These are phyloP conservation scores for Anastrepha ludens DNA, from an alignment of 1,140 invertebrate genomes.

Conservation along the genomic window DNA sequence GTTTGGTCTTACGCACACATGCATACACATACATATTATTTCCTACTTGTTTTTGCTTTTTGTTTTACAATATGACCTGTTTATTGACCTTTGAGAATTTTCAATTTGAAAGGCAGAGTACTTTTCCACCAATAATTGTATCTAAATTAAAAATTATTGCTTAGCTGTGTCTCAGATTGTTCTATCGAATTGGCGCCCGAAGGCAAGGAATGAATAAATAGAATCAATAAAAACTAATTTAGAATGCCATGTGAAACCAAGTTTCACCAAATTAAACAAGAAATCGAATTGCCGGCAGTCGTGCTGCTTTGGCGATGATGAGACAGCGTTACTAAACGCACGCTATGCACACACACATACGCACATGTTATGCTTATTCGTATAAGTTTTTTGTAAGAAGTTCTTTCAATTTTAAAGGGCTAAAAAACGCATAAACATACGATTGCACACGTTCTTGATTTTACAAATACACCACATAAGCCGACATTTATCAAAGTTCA, in stretches of 20 bases:
- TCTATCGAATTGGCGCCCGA: not conserved
- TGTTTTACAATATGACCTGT: not conserved
- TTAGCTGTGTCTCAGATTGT: not conserved
- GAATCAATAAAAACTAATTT: not conserved
- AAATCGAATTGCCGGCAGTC: not conserved
- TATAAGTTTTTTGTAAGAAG: not conserved
- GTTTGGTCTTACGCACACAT: no score
- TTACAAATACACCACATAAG: no score
- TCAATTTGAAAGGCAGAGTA: not conserved
- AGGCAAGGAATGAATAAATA: not conserved
- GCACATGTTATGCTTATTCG: no score
- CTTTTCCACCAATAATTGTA: conserved; percentile 2
- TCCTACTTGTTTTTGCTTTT: no score
- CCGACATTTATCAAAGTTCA: no score
- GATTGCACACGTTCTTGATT: no score
- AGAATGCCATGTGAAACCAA: not conserved
- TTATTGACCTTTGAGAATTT: not conserved
- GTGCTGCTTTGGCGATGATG: not conserved
- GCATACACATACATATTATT: no score
- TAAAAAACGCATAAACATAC: no score
- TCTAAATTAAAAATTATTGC: not conserved
- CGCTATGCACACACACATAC: not conserved
- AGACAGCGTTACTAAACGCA: not conserved
- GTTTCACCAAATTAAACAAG: not conserved
- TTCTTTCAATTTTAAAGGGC: no score